phyloP scores from a whole-genome alignment of 2,888 invertebrate genomes.

The Heliconius sara region DNA sequence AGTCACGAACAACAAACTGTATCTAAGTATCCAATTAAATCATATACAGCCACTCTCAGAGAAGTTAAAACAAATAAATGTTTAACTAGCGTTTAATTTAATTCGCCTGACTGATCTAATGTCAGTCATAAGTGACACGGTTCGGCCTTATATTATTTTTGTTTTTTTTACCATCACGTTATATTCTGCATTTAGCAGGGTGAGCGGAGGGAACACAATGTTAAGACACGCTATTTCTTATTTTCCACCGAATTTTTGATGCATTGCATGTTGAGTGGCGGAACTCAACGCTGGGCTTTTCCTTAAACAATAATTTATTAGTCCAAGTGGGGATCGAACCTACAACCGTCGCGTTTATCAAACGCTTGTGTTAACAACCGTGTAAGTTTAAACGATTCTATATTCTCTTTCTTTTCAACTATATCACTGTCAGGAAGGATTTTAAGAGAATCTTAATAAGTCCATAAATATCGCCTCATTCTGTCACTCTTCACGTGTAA shows the following conservation, averaged over 20 bases:
- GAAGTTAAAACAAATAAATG: not conserved
- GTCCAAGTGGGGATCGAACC: too few relatives aligned
- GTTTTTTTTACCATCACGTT: too few relatives aligned
- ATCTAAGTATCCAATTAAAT: not conserved
- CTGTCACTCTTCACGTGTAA: constrained; percentile 31
- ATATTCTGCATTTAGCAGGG: too few relatives aligned
- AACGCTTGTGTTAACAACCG: too few relatives aligned
- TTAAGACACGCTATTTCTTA: too few relatives aligned
- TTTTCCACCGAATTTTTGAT: too few relatives aligned
- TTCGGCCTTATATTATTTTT: not conserved
- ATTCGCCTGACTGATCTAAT: not conserved
- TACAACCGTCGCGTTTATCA: too few relatives aligned
- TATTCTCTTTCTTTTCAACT: not conserved
- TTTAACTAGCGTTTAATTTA: not conserved
- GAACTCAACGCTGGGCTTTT: too few relatives aligned
- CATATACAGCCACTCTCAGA: not conserved
- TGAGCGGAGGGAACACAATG: too few relatives aligned
- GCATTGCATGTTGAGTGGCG: too few relatives aligned
- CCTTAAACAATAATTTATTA: too few relatives aligned
- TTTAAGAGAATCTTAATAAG: constrained; percentile 31
- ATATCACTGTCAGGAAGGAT: constrained; percentile 4
- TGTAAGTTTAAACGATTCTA: too few relatives aligned
- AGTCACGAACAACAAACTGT: not conserved
- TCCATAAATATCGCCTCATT: constrained; percentile 37
- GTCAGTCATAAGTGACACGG: not conserved